phyloP scores from a whole-genome alignment of 2,888 invertebrate genomes.

The Tuta absoluta region DNA sequence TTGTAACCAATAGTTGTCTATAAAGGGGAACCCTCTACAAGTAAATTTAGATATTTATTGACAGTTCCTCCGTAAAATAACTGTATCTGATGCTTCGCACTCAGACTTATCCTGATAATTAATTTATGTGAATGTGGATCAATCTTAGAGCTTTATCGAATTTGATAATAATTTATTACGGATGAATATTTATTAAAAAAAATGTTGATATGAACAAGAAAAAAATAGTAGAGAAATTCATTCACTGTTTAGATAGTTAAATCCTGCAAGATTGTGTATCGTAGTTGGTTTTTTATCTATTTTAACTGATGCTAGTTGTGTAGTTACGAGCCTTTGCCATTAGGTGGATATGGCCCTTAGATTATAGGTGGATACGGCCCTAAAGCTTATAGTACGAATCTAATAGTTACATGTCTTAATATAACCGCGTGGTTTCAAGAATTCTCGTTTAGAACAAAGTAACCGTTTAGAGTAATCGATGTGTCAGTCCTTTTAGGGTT shows the following conservation, averaged over 20 bases:
- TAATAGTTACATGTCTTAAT: slow-evolving; percentile 63
- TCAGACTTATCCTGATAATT: slow-evolving; percentile 43
- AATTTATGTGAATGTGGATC: slow-evolving; percentile 77
- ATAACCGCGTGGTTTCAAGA: slow-evolving; percentile 58
- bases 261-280: slow-evolving; percentile 65
- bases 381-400: slow-evolving; percentile 73
- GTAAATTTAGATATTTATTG: slow-evolving; percentile 35
- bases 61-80: slow-evolving; percentile 23
- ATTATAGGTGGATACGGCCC: slow-evolving; percentile 57
- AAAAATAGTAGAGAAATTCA: slow-evolving; percentile 51
- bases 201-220: slow-evolving; percentile 45
- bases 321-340: slow-evolving; percentile 55
- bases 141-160: slow-evolving; percentile 81
- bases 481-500: slow-evolving; percentile 56
- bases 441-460: slow-evolving; percentile 68
- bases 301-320: slow-evolving; percentile 77
- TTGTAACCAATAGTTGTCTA: slow-evolving; percentile 29
- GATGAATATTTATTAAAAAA: slow-evolving; percentile 66
- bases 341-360: slow-evolving; percentile 52
- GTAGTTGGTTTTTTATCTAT: slow-evolving; percentile 70
- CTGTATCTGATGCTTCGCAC: slow-evolving; percentile 17
- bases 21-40: slow-evolving; percentile 35
- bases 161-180: slow-evolving; percentile 81
- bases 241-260: slow-evolving; percentile 70
- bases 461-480: slow-evolving; percentile 64